phyloP scores from a whole-genome alignment of 2,888 invertebrate genomes.

The Holacanthella duospinosa region DNA sequence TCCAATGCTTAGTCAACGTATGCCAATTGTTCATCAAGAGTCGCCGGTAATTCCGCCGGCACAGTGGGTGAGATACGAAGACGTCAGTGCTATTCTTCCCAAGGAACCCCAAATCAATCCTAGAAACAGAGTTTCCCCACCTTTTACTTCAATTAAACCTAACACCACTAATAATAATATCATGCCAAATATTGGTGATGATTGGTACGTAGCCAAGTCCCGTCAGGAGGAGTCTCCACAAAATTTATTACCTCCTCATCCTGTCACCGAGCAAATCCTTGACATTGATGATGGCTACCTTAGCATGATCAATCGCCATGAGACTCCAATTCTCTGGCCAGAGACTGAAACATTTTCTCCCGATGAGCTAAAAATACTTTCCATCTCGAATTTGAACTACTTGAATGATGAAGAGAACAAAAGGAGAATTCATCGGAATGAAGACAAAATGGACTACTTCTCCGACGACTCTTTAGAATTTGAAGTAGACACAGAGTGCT shows the following conservation, averaged over 20 bases:
- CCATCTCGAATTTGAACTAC: constrained; percentile 14
- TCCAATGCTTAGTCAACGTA: not conserved
- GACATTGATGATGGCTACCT: constrained; percentile 37
- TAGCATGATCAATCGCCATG: constrained; percentile 37
- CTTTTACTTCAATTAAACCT: not conserved
- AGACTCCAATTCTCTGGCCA: constrained; percentile 33
- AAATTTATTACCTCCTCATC: not conserved
- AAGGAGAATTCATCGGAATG: not conserved
- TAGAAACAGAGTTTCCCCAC: not conserved
- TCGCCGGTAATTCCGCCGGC: not conserved
- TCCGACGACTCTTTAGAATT: constrained; percentile 36
- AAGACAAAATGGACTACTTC: constrained; percentile 36
- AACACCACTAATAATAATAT: not conserved
- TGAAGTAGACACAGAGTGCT: constrained; percentile 6
- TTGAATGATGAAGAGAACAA: constrained; percentile 2
- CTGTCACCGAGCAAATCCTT: constrained; percentile 6
- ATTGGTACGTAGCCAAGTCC: not conserved
- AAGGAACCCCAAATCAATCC: not conserved
- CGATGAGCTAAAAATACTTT: constrained; percentile 32
- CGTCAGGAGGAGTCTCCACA: not conserved
- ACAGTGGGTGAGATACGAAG: constrained; percentile 6
- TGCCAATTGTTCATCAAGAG: not conserved
- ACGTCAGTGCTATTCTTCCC: not conserved
- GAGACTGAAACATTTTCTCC: constrained; percentile 36
- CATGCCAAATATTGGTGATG: not conserved